These are phyloP conservation scores for Steatocranus sp. DNA, from an alignment of 2,797 vertebrate species.

Conservation along the genomic window DNA sequence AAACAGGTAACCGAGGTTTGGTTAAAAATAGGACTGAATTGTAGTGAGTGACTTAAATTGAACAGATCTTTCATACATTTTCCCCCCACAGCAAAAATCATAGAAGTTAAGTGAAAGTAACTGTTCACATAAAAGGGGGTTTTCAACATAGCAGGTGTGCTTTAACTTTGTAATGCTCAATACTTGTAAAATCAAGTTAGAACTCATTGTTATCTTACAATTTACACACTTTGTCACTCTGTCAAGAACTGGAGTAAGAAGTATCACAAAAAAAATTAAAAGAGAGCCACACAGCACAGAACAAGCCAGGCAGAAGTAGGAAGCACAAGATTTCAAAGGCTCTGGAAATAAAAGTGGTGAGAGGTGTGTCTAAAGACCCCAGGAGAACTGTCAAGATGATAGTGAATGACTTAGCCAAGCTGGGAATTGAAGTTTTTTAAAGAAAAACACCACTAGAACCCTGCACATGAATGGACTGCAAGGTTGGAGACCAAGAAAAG, in stretches of 20 bases:
- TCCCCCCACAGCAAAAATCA: not conserved
- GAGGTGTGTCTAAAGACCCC: not conserved
- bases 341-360: not conserved
- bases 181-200: not conserved
- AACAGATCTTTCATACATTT: not conserved
- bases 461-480: not conserved
- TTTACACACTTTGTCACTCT: not conserved
- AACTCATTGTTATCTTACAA: not conserved
- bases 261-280: not conserved
- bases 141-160: not conserved
- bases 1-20: slow-evolving; percentile 5
- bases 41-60: not conserved
- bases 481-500: not conserved
- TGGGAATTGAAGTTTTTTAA: not conserved
- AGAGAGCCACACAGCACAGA: not conserved
- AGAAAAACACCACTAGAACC: not conserved
- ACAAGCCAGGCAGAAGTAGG: not conserved
- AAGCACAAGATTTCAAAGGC: not conserved
- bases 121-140: not conserved
- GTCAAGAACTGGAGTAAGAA: not conserved
- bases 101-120: slow-evolving; percentile 8
- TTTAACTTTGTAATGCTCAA: not conserved
- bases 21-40: slow-evolving; percentile 5
- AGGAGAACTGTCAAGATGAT: not conserved
- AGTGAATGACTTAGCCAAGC: not conserved